phyloP scores from a whole-genome alignment of 2,113 vertebrate species.

The Fregetta grallaria region DNA sequence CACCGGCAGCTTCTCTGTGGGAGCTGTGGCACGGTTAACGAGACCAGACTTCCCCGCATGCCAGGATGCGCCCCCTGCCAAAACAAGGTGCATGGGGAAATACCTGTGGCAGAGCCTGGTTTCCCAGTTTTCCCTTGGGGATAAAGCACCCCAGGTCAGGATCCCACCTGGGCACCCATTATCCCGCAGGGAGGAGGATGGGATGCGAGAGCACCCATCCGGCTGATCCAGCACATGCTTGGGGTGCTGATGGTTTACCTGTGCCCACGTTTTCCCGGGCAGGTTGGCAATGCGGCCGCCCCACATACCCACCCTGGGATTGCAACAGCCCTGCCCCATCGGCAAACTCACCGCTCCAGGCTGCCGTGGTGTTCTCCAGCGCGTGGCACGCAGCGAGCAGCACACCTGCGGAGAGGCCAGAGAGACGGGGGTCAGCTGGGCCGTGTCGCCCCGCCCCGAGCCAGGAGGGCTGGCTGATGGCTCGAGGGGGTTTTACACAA shows the following conservation, averaged over 20 bases:
- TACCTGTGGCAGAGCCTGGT: rapidly evolving
- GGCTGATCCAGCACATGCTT: rapidly evolving
- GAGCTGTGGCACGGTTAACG: neutral
- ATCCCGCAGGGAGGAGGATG: neutral
- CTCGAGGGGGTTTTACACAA: neutral
- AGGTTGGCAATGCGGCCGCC: rapidly evolving
- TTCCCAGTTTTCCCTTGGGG: neutral
- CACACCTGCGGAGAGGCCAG: neutral
- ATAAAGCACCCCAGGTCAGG: neutral
- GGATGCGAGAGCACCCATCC: neutral
- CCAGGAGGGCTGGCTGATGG: no score
- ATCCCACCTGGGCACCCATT: neutral
- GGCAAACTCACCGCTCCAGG: neutral
- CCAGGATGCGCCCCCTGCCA: neutral
- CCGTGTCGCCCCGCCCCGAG: neutral
- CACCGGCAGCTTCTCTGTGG: neutral
- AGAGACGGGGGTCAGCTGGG: neutral
- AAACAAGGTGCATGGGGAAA: neutral
- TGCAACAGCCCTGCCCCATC: rapidly evolving
- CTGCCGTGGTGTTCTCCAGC: conserved; percentile 2
- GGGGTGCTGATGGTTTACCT: neutral
- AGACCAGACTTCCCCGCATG: neutral
- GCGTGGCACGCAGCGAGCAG: conserved; percentile 22
- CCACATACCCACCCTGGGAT: neutral
- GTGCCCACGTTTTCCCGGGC: rapidly evolving